Evolutionary conservation across 2,797 vertebrate genomes (phyloP), one percentile per base, ranked within the genome.

Genomic region (Echeneis naucrates): DNA sequence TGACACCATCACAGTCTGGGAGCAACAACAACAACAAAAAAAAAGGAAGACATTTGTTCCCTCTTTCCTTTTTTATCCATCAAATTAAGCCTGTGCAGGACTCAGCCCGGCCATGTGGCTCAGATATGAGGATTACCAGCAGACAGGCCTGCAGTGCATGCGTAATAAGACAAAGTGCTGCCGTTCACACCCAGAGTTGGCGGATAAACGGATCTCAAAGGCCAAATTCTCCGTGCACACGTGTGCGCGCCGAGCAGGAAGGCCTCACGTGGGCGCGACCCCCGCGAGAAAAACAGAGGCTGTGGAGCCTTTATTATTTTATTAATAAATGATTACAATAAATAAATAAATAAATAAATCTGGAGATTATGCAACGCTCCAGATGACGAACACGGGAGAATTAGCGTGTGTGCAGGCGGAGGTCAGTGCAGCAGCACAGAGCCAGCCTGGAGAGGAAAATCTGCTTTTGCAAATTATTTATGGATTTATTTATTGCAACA

Each of bases 141-240:
- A 52, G 50, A 73, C 68, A 66, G 80, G 72, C 78, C 78, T 54
- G 76, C 77, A 51, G 38, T 86, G 65, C 73, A 68, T 67, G 80
- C 71, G 74, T 71, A 86, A 78, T 85, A 75, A 75, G 56, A 87
- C 82, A 79, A 75, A 87, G 77, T 81, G 71, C 70, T 55, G 54
- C 77, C 72, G 75, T 83, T 83, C 82, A 90, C 85, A 77, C 83
- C 72, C 84, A 78, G 57, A 75, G 74, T 72, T 66, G 71, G 60
- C 8, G 83, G 79, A 86, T 83, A 80, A 83, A 82, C 67, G 68
- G 76, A 90, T 85, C 89, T 90, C 80, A n/a, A 92, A 89, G 89
- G 89, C 92, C 90, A 86, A 80, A 78, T 77, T 83, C 84, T 80
- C 85, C 54, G 57, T 69, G 60, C 79, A 83, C 90, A 90, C 88